Evolutionary conservation across 2,113 vertebrate genomes (phyloP), one percentile per base, ranked within the genome.

Genomic region (Cairina moschata): DNA sequence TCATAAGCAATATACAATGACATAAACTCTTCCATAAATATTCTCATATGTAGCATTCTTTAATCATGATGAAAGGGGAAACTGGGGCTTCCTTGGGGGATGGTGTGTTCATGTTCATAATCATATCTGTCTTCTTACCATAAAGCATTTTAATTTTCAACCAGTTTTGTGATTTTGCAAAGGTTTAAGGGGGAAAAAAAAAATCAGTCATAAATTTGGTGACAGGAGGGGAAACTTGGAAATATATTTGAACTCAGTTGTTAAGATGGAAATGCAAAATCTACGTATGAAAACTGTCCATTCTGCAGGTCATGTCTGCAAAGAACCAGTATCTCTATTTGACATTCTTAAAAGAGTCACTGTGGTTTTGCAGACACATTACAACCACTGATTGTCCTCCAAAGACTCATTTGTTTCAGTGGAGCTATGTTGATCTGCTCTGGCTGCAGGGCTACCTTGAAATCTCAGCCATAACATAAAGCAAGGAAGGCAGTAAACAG

Each of bases 91-190:
- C 68, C 52, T 79, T 58, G 16, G 63, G 67, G 77, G 42, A 59
- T 83, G 55, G 46, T 54, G 55, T 62, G 31, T 59, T 95, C 95
- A 91, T 83, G 91, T 96, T 94, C 95, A 78, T 90, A 94, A 87
- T 88, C 84, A 68, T 90, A 84, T 86, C 92, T 72, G 55, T 74
- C 92, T 95, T 67, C 93, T 83, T 63, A 86, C 42, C 16, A 26
- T 17, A 83, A 93, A 67, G 8, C 72, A 89, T 92, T 88, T 93
- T 59, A 55, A 26, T n/a, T 67, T 85, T 97, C 91, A 89, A 72
- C 48, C 36, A 90, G 75, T 88, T 91, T 78, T 74, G 86, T 93
- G 62, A 78, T 95, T 94, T 89, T 86, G 26, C 58, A 84, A 95
- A 92, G 88, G 72, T 72, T 95, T 87, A 93, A 81, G 80, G 36